Percentiles rank a stretch among this genome's conserved stretches.
Evolutionary conservation across 2,113 vertebrate genomes (phyloP).

Genomic region (Astur gentilis): DNA sequence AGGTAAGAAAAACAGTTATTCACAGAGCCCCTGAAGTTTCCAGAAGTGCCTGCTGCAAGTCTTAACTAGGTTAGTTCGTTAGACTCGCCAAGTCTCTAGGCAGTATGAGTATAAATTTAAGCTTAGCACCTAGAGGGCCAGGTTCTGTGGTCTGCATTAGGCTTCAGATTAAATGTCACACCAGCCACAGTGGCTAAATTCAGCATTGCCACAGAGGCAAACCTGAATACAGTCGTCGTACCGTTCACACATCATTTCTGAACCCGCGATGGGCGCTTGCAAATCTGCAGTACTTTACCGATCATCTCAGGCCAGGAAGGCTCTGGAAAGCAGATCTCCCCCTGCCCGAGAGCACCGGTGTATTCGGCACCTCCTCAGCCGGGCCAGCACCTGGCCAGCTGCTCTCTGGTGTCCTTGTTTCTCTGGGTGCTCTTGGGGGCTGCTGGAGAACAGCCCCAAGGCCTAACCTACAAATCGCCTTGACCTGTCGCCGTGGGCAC

Average conservation of each 20-base stretch:
- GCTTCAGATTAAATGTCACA: background rate
- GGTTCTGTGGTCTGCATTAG: rapidly evolving
- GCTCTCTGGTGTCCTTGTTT: background rate
- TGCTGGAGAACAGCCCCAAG: background rate
- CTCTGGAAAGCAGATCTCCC: background rate
- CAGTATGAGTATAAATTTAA: background rate
- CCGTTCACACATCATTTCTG: background rate
- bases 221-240: background rate
- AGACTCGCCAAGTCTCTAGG: background rate
- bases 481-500: rapidly evolving
- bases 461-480: background rate
- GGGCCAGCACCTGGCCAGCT: background rate
- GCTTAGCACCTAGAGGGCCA: background rate
- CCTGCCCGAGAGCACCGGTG: background rate
- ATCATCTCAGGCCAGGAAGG: background rate
- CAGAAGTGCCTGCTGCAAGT: background rate
- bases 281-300: background rate
- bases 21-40: background rate
- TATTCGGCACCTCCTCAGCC: background rate
- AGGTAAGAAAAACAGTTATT: background rate
- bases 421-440: background rate
- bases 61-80: background rate
- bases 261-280: background rate
- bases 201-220: background rate
- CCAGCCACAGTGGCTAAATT: background rate